A percentile compares a stretch with the other conserved stretches of the same genome.
Evolutionary conservation across 2,797 vertebrate species (phyloP).

Genomic region (Centroberyx gerrardi): DNA sequence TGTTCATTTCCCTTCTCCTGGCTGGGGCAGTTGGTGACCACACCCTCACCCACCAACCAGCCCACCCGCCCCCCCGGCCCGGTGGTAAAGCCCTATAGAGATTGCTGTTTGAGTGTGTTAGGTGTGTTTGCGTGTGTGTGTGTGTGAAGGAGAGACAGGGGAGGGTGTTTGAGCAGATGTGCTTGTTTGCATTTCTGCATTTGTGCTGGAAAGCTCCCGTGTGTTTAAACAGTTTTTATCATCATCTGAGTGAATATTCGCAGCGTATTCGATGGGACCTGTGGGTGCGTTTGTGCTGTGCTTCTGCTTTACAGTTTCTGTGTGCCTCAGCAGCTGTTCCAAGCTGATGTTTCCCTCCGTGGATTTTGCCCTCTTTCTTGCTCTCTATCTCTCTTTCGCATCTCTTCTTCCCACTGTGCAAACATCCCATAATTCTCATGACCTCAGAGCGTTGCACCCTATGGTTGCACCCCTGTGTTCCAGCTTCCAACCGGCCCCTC

Average conservation of each 20-base stretch:
- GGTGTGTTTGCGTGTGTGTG: no score
- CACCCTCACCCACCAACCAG: constrained; percentile 54
- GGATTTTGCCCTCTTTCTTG: constrained; percentile 40
- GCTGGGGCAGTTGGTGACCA: constrained; percentile 53
- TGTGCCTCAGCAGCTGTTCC: constrained; percentile 47
- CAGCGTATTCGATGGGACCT: no score
- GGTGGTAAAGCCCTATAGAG: not conserved
- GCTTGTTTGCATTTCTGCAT: not conserved
- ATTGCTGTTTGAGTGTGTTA: no score
- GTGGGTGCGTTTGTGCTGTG: not conserved
- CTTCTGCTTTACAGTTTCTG: constrained; percentile 12
- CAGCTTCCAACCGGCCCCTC: constrained; percentile 57
- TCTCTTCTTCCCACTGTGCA: constrained; percentile 58
- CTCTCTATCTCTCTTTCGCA: constrained; percentile 33
- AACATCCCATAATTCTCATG: constrained; percentile 77
- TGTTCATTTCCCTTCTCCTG: constrained; percentile 80
- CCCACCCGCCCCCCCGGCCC: constrained; percentile 3
- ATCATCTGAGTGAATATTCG: no score
- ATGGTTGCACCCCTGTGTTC: constrained; percentile 69
- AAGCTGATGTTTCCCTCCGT: constrained; percentile 26
- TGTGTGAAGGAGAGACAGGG: no score
- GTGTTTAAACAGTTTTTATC: not conserved
- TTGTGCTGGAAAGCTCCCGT: constrained; percentile 15
- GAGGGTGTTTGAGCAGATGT: not conserved
- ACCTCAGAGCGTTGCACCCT: constrained; percentile 72